phyloP scores from a whole-genome alignment of 2,113 vertebrate species.

The Ochotona curzoniae region DNA sequence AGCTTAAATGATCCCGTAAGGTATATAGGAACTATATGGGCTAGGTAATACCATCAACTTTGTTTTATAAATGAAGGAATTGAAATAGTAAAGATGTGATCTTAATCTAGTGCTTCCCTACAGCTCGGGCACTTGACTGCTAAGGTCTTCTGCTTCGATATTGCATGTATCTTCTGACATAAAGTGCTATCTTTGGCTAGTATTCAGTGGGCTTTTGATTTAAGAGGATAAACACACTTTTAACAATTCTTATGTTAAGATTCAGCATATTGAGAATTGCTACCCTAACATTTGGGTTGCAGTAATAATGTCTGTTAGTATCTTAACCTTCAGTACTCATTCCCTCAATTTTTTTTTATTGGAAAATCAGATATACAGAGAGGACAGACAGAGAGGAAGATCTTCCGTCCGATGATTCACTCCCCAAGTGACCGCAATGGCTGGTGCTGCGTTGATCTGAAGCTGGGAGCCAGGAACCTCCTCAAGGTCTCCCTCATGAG shows the following conservation, averaged over 20 bases:
- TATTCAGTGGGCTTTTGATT: background rate
- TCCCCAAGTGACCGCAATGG: too few relatives aligned
- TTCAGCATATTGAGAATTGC: background rate
- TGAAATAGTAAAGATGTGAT: background rate
- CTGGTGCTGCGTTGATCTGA: too few relatives aligned
- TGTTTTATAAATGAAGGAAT: constrained; percentile 25
- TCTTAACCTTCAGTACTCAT: background rate
- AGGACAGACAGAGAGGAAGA: too few relatives aligned
- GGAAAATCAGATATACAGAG: too few relatives aligned
- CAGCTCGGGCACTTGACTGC: background rate
- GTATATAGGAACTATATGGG: background rate
- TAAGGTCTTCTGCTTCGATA: background rate
- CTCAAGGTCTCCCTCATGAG: too few relatives aligned
- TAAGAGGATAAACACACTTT: background rate
- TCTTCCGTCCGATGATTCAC: too few relatives aligned
- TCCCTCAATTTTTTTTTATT: too few relatives aligned
- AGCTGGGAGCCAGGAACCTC: too few relatives aligned
- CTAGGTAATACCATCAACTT: background rate
- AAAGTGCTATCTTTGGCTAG: background rate
- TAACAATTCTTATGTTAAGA: background rate
- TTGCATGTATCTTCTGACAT: background rate
- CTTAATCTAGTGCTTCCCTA: background rate
- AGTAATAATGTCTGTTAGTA: background rate
- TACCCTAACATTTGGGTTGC: background rate
- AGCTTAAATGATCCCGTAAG: background rate